Conservation (phyloP, 1,140 invertebrate species). For the Apocrypta bakeri region DNA sequence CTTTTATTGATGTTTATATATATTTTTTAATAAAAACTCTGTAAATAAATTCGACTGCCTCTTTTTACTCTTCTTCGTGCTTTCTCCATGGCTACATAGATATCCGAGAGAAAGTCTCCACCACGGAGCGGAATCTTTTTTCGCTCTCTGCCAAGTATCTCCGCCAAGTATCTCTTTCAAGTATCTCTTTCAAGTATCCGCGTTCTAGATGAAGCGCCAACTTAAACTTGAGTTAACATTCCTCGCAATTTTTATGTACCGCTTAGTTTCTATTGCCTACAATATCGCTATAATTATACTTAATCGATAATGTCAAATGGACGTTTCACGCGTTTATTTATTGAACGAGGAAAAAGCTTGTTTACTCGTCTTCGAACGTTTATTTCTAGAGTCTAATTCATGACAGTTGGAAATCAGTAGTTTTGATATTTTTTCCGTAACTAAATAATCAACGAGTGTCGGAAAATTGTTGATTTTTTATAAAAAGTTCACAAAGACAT, state of each 20-base stretch:
- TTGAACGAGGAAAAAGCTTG: slow-evolving; percentile 61
- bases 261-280: slow-evolving; percentile 59
- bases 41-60: not conserved
- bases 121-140: no score
- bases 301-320: slow-evolving; percentile 58
- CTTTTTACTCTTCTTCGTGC: not conserved
- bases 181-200: no score
- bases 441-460: not conserved
- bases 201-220: not conserved
- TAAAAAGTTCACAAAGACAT: slow-evolving; percentile 7
- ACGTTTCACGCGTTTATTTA: slow-evolving; percentile 70
- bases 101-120: no score
- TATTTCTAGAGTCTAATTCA: slow-evolving; percentile 65
- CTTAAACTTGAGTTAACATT: slow-evolving; percentile 51
- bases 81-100: no score
- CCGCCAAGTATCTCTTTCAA: no score
- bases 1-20: slow-evolving; percentile 3
- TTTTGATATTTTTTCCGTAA: slow-evolving; percentile 26
- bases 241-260: slow-evolving; percentile 48
- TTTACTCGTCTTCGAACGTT: slow-evolving; percentile 61
- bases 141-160: no score
- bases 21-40: not conserved
- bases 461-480: not conserved
- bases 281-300: no score
- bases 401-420: slow-evolving; percentile 50